Percentiles rank a stretch among this genome's conserved stretches.
Evolutionary conservation across 1,140 invertebrate genomes (phyloP).

Genomic region (Sycobia sp.): DNA sequence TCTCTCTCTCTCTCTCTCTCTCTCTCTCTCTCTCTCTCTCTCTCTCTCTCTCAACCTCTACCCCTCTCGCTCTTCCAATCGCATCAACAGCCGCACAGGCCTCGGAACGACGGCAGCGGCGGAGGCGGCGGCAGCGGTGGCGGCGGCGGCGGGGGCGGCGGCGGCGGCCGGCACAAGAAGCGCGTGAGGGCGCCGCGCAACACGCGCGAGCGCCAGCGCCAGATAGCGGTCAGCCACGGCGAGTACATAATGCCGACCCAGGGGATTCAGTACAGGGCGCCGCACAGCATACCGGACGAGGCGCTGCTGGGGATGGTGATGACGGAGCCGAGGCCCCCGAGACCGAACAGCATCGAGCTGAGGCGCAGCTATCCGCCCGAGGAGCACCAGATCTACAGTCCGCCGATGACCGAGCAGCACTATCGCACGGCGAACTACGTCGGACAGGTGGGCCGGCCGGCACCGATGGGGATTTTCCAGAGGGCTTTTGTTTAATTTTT

Average conservation of each 20-base stretch:
- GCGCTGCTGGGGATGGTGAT: conserved; percentile 57
- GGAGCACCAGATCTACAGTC: conserved; percentile 63
- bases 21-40: no score
- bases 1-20: no score
- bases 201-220: conserved; percentile 82
- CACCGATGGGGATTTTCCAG: no score
- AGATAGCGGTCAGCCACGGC: conserved; percentile 81
- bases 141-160: conserved; percentile 62
- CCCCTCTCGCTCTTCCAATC: no score
- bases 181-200: conserved; percentile 83
- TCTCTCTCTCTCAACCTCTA: no score
- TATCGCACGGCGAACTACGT: conserved; percentile 45
- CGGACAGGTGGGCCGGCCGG: neutral
- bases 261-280: conserved; percentile 54
- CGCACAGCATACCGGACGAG: conserved; percentile 57
- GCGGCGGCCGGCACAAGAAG: conserved; percentile 76
- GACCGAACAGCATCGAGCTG: conserved; percentile 80
- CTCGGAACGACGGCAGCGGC: conserved; percentile 63
- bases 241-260: conserved; percentile 80
- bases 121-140: conserved; percentile 68
- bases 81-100: conserved; percentile 66
- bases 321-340: conserved; percentile 65
- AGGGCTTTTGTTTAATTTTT: no score
- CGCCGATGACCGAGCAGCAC: conserved; percentile 55
- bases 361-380: conserved; percentile 70